Evolutionary conservation across 2,888 invertebrate genomes (phyloP).

Genomic region (Cordylochernes scorpioides): DNA sequence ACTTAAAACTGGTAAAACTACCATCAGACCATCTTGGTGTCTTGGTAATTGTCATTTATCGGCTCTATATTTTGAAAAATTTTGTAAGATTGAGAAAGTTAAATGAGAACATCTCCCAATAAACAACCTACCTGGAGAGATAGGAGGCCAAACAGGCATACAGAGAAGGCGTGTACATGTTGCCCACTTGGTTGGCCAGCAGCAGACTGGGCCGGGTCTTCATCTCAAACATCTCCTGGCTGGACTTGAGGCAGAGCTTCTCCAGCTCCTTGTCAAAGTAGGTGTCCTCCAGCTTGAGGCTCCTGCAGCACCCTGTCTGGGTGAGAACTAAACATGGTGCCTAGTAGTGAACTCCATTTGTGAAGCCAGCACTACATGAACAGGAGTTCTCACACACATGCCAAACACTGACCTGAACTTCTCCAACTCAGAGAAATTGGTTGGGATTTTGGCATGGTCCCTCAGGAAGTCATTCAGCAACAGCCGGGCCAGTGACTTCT

Average conservation of each 20-base stretch:
- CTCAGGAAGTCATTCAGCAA: conserved; percentile 59
- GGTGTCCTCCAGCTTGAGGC: conserved; percentile 43
- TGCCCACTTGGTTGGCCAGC: conserved; percentile 72
- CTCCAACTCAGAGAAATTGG: too few species aligned
- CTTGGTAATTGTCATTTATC: too few species aligned
- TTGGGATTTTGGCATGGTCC: conserved; percentile 27
- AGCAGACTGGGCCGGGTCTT: conserved; percentile 67
- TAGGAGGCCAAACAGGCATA: conserved; percentile 74
- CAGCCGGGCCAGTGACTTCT: conserved; percentile 70
- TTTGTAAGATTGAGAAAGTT: too few species aligned
- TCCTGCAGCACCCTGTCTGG: conserved; percentile 39
- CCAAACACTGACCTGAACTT: conserved; percentile 40
- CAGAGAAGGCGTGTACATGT: conserved; percentile 94
- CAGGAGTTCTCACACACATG: conserved; percentile 12
- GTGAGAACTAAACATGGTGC: too few species aligned
- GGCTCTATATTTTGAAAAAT: too few species aligned
- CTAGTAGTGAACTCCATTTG: neutral
- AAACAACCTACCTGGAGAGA: conserved; percentile 31
- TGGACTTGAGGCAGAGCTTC: conserved; percentile 50
- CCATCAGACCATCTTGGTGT: too few species aligned
- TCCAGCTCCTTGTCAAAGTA: conserved; percentile 76
- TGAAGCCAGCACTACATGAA: neutral
- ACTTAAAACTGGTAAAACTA: too few species aligned
- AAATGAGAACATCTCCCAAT: too few species aligned
- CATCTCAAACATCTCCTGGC: conserved; percentile 38